Base-by-base conservation (phyloP, 2,888 invertebrate genomes). In the Morpho helenor region DNA sequence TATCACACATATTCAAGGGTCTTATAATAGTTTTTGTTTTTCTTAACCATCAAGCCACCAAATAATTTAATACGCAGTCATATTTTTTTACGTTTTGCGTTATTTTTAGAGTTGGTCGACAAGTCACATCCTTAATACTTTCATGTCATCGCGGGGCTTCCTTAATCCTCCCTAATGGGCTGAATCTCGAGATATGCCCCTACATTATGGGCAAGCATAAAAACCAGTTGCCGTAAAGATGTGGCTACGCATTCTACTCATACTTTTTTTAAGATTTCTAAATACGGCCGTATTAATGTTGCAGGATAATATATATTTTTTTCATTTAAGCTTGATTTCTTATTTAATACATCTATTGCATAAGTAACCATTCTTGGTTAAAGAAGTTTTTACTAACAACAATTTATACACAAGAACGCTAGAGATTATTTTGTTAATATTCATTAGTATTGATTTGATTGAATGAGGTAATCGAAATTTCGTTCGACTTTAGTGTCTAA, bases 91-190 rank as follows among this genome's bases (percentile, higher is more conserved):
- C 46, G 48, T 58, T 65, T 63, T 59, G 31, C 31, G 50, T 48
- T 66, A 67, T 65, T 66, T 67, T 64, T 63, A 65, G 64, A 63
- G 66, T 67, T 69, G 73, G 76, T 62, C 74, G 77, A 77, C 73
- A 72, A 76, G 78, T 84, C 82, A 80, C 76, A 77, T 83, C 80
- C 82, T 80, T 69, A 71, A 74, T 72, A 75, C 79, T 76, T 79
- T 77, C 74, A 77, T 74, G 82, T 84, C 82, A 82, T 82, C 77
- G 69, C 65, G 68, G 68, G 76, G 70, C 79, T 80, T 80, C 80
- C 80, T 69, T 86, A 85, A 87, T 81, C 86, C 82, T 69, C 66
- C 68, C 80, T 87, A 87, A 88, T 87, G 82, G 80, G 73, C 72
- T 70, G 65, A 69, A 74, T 74, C 80, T 80, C 83, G 82, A 86